These are phyloP conservation scores for Esox masquinongy DNA, from an alignment of 2,797 vertebrate species.

Conservation along the genomic window DNA sequence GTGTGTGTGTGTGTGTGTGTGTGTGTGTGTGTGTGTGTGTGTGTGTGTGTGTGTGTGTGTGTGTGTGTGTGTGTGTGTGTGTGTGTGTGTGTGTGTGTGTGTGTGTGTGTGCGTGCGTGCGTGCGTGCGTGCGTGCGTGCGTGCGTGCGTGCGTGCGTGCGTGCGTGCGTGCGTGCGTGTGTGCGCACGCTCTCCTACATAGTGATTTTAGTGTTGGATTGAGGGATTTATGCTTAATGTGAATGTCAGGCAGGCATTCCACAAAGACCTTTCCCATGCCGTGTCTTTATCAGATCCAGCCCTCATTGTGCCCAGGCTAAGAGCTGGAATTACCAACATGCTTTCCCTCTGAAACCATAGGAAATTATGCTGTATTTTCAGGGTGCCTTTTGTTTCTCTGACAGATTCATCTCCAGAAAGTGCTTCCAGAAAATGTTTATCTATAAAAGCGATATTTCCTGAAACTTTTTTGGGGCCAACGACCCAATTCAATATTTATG, in stretches of 20 bases:
- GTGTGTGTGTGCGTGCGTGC: slow-evolving; percentile 2
- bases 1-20: slow-evolving; percentile 7
- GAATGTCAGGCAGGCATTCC: slow-evolving; percentile 4
- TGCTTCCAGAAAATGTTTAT: slow-evolving; percentile 35
- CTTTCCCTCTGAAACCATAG: slow-evolving; percentile 29
- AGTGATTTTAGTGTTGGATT: slow-evolving; percentile 6
- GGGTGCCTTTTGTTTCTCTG: slow-evolving; percentile 38
- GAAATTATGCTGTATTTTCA: slow-evolving; percentile 47
- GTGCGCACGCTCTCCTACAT: background rate
- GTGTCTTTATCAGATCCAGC: slow-evolving; percentile 34
- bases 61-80: slow-evolving; percentile 8
- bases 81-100: slow-evolving; percentile 1
- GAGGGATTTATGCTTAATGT: slow-evolving; percentile 27
- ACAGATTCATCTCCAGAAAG: slow-evolving; percentile 41
- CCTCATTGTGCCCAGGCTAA: slow-evolving; percentile 16
- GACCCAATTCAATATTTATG: slow-evolving; percentile 33
- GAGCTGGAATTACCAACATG: slow-evolving; percentile 18
- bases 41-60: slow-evolving; percentile 5
- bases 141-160: slow-evolving; percentile 8
- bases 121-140: slow-evolving; percentile 4
- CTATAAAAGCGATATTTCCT: slow-evolving; percentile 35
- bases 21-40: background rate
- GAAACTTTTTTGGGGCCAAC: slow-evolving; percentile 29
- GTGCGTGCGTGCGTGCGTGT: background rate
- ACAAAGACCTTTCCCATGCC: slow-evolving; percentile 27